Evolutionary conservation across 2,888 invertebrate genomes (phyloP).

Genomic region (Eudasyphora cyanicolor): DNA sequence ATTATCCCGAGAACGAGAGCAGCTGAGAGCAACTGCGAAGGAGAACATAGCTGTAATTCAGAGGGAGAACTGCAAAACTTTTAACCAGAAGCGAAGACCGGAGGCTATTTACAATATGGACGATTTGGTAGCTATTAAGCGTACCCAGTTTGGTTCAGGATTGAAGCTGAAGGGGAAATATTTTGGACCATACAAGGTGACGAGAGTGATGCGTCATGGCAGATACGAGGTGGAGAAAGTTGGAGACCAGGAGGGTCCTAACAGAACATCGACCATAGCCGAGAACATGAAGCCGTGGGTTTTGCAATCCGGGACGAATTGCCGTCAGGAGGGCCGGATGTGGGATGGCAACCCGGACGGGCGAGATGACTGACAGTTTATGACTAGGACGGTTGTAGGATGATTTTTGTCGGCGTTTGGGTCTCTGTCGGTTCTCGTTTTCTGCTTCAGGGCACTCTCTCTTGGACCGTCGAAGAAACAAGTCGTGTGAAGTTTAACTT

Average conservation of each 20-base stretch:
- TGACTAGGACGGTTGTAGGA: too few relatives aligned
- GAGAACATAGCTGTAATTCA: constrained; percentile 18
- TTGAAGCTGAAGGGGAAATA: background rate
- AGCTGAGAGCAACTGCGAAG: background rate
- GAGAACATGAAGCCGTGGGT: constrained; percentile 53
- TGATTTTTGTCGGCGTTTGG: too few relatives aligned
- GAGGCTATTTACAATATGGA: background rate
- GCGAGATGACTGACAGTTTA: too few relatives aligned
- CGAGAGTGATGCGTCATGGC: background rate
- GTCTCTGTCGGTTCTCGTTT: too few relatives aligned
- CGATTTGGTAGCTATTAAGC: constrained; percentile 57
- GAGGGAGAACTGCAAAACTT: background rate
- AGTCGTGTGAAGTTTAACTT: too few relatives aligned
- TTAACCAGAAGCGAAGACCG: background rate
- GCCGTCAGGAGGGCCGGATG: too few relatives aligned
- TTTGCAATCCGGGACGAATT: too few relatives aligned
- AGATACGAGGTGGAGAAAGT: constrained; percentile 39
- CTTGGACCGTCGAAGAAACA: too few relatives aligned
- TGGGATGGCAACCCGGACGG: too few relatives aligned
- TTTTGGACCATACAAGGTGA: background rate
- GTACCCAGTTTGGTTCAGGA: constrained; percentile 45
- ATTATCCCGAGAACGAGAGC: background rate
- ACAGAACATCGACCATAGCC: constrained; percentile 28
- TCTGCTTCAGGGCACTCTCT: too few relatives aligned
- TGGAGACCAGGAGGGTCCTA: constrained; percentile 37